Conservation (phyloP, 2,113 vertebrate genomes). For the Aspiorhynchus laticeps region DNA sequence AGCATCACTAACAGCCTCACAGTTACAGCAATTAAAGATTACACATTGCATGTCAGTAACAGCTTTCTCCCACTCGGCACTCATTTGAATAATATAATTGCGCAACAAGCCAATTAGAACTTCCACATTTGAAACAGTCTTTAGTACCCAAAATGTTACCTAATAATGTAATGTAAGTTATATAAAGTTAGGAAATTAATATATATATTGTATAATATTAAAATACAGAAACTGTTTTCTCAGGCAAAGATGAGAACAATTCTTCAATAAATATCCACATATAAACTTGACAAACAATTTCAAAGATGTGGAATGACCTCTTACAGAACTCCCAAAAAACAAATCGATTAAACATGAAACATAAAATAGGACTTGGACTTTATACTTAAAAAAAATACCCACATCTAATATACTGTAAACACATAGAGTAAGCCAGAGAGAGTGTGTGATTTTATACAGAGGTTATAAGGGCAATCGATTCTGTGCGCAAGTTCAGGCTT, state of each 20-base stretch:
- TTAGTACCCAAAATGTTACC: background rate
- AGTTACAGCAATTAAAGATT: slow-evolving; percentile 25
- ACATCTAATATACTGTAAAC: background rate
- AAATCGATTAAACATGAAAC: background rate
- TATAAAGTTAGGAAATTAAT: background rate
- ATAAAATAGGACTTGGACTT: background rate
- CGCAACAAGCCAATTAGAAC: background rate
- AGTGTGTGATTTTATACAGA: background rate
- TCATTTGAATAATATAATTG: slow-evolving; percentile 1
- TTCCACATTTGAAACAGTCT: background rate
- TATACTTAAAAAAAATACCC: background rate
- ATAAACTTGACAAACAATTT: background rate
- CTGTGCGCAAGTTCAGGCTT: slow-evolving; percentile 25
- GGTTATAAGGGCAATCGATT: background rate
- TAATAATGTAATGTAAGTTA: background rate
- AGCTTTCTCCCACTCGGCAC: background rate
- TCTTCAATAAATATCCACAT: background rate
- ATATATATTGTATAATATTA: background rate
- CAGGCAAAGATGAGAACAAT: background rate
- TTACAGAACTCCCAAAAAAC: background rate
- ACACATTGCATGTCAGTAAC: slow-evolving; percentile 23
- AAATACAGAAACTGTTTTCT: background rate
- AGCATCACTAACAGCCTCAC: slow-evolving; percentile 16
- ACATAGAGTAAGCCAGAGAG: background rate
- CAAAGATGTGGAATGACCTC: background rate